Evolutionary conservation across 1,140 invertebrate genomes (phyloP).

Genomic region (Drosophila quadrilineata): DNA sequence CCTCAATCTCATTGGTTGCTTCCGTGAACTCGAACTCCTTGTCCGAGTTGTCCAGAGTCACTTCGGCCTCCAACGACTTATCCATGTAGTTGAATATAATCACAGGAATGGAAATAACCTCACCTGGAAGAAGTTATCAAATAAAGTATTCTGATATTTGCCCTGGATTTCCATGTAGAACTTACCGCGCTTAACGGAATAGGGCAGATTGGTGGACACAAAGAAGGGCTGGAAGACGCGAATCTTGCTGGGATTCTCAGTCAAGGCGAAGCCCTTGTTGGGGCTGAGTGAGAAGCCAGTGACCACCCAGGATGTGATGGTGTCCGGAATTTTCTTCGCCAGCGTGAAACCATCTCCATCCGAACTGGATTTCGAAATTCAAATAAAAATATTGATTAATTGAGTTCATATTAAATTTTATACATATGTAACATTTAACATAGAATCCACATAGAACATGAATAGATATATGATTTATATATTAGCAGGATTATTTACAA

Average conservation of each 20-base stretch:
- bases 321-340: constrained; percentile 87
- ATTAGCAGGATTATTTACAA: not conserved
- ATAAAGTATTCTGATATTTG: too few species aligned
- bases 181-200: constrained; percentile 90
- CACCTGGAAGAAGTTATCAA: constrained; percentile 35
- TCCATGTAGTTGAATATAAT: constrained; percentile 81
- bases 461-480: not conserved
- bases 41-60: constrained; percentile 91
- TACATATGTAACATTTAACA: not conserved
- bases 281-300: constrained; percentile 95
- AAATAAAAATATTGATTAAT: not conserved
- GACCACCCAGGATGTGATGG: constrained; percentile 95
- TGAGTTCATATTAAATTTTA: not conserved
- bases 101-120: constrained; percentile 75
- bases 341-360: constrained; percentile 69
- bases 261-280: constrained; percentile 91
- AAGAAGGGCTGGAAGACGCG: constrained; percentile 95
- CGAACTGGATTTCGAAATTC: constrained; percentile 17
- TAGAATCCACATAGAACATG: constrained; percentile 6
- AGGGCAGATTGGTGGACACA: constrained; percentile 89
- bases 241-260: constrained; percentile 87
- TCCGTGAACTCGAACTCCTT: constrained; percentile 90
- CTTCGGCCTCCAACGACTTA: constrained; percentile 88
- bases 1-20: constrained; percentile 82
- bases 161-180: not conserved